Conservation (phyloP, 1,140 invertebrate species). For the Bombus balteatus region DNA sequence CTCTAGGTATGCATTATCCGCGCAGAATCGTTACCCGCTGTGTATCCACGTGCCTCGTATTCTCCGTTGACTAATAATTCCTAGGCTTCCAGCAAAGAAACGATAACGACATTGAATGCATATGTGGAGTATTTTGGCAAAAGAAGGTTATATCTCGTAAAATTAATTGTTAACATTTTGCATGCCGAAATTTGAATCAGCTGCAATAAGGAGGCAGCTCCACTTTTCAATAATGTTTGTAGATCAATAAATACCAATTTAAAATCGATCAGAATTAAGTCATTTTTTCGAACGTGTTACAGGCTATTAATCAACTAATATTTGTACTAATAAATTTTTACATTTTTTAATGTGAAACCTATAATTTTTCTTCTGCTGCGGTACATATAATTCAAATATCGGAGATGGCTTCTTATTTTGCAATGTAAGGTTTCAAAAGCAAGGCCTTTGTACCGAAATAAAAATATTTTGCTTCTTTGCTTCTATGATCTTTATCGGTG, state of each 20-base stretch:
- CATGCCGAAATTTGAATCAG: too few species aligned
- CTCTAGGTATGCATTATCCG: conserved; percentile 35
- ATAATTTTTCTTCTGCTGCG: neutral
- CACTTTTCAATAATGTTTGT: too few species aligned
- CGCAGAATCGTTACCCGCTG: conserved; percentile 24
- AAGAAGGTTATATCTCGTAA: neutral
- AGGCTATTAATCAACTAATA: too few species aligned
- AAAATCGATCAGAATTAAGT: neutral
- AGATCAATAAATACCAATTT: neutral
- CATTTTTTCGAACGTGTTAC: neutral
- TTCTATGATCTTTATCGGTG: neutral
- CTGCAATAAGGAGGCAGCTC: too few species aligned
- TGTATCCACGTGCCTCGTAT: conserved; percentile 31
- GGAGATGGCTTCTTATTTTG: neutral
- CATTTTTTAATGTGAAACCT: neutral
- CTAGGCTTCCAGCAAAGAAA: neutral
- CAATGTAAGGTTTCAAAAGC: neutral
- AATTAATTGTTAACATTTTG: neutral
- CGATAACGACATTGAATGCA: too few species aligned
- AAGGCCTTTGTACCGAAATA: neutral
- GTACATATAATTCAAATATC: too few species aligned
- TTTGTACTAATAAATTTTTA: neutral
- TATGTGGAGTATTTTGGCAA: neutral
- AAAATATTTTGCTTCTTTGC: neutral
- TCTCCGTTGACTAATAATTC: conserved; percentile 31